Percentiles rank a stretch among this genome's conserved stretches.
Conservation (phyloP, 37 sponge, comb jelly and placozoan genomes). For the Aplysina aerophoba region DNA sequence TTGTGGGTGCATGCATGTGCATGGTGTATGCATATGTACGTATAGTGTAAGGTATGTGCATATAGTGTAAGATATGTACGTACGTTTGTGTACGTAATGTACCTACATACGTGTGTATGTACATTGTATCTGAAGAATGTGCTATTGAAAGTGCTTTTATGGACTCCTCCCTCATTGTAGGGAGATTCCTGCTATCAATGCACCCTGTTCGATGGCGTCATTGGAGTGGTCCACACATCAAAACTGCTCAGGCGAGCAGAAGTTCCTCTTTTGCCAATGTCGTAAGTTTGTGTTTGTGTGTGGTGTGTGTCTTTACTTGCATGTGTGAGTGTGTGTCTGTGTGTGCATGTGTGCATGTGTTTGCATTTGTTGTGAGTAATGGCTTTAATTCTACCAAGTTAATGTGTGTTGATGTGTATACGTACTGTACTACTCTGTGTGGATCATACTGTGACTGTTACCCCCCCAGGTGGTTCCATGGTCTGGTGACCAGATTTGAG, state of each 20-base stretch:
- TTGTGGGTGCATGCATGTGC: background rate
- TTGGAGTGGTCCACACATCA: conserved; percentile 45
- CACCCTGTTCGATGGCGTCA: conserved; percentile 42
- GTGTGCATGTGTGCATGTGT: conserved; percentile 16
- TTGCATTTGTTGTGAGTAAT: background rate
- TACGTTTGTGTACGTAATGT: background rate
- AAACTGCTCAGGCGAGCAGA: conserved; percentile 27
- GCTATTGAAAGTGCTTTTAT: background rate
- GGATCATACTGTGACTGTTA: background rate
- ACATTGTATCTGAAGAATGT: background rate
- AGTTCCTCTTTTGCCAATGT: conserved; percentile 68
- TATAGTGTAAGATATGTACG: background rate
- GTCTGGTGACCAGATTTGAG: conserved; percentile 52
- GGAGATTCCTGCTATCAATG: conserved; percentile 21
- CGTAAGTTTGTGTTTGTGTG: conserved; percentile 37
- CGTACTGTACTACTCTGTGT: background rate
- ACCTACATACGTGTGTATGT: conserved; percentile 8
- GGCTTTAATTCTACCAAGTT: too few relatives aligned
- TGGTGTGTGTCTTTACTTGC: conserved; percentile 7
- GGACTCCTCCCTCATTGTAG: background rate
- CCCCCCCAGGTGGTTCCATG: conserved; percentile 68
- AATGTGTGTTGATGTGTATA: background rate
- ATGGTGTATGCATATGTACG: background rate
- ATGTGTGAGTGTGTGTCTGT: conserved; percentile 16
- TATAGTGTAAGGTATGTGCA: background rate